A percentile compares a stretch with the other conserved stretches of the same genome.
Conservation (phyloP, 2,888 invertebrate species). For the Drosophila nigricruria region DNA sequence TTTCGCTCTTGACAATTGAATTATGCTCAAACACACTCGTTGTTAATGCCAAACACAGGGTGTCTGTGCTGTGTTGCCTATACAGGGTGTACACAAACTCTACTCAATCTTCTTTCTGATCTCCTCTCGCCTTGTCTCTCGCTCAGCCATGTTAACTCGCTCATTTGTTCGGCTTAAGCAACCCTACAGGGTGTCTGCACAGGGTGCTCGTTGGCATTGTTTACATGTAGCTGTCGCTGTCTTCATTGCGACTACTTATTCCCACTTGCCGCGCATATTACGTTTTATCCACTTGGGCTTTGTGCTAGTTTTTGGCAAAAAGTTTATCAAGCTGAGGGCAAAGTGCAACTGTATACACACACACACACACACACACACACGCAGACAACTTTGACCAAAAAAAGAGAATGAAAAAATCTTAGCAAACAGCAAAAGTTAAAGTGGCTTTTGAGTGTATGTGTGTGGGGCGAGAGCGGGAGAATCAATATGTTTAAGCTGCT, state of each 20-base stretch:
- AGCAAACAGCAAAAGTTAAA: conserved; percentile 73
- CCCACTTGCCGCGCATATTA: conserved; percentile 37
- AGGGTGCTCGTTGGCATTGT: conserved; percentile 2
- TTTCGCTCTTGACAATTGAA: conserved; percentile 2
- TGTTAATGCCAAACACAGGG: neutral
- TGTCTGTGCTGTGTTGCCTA: neutral
- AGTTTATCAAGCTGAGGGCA: conserved; percentile 58
- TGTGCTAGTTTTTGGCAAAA: conserved; percentile 62
- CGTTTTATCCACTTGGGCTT: conserved; percentile 11
- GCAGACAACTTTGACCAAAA: conserved; percentile 35
- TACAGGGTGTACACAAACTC: neutral
- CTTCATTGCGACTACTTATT: conserved; percentile 29
- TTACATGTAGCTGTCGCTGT: conserved; percentile 31
- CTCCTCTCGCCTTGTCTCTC: neutral
- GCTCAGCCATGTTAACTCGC: neutral
- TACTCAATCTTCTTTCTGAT: neutral
- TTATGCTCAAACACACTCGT: neutral
- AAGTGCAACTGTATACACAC: conserved; percentile 47
- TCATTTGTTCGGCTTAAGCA: neutral
- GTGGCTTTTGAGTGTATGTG: conserved; percentile 52
- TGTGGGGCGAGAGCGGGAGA: conserved; percentile 17
- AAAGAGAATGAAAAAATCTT: conserved; percentile 60
- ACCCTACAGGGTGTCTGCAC: conserved; percentile 1
- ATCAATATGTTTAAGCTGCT: conserved; percentile 73
- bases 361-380: conserved; percentile 22